Percentiles rank a stretch among this genome's conserved stretches.
These are phyloP conservation scores for Hypena proboscidalis DNA, from an alignment of 2,888 invertebrate species.

Conservation along the genomic window DNA sequence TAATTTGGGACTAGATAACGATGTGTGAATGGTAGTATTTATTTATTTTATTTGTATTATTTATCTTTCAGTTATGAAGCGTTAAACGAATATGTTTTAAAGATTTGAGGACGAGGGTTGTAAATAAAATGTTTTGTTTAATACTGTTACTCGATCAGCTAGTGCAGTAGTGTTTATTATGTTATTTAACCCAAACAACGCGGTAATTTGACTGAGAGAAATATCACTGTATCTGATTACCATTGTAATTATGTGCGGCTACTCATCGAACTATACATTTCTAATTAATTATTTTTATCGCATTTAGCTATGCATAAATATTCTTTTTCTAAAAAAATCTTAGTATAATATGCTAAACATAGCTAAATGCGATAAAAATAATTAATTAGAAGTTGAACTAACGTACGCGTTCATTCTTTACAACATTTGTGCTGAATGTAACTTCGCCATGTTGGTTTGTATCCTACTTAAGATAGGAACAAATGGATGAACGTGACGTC, in stretches of 20 bases:
- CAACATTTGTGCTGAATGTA: no score
- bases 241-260: no score
- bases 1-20: no score
- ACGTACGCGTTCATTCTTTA: no score
- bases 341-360: no score
- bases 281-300: neutral
- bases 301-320: no score
- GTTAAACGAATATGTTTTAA: neutral
- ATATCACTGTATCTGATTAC: conserved; percentile 1
- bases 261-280: neutral
- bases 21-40: conserved; percentile 11
- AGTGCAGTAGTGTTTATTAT: neutral
- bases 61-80: conserved; percentile 3
- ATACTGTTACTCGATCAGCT: neutral
- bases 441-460: no score
- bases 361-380: no score
- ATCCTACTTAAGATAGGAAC: no score
- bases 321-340: no score
- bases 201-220: neutral
- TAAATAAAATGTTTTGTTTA: neutral
- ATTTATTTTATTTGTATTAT: neutral
- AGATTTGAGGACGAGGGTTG: neutral
- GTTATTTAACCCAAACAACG: neutral
- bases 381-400: no score
- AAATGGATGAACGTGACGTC: no score